Base-by-base conservation (phyloP, 1,140 invertebrate genomes). In the Trichoplusia ni region DNA sequence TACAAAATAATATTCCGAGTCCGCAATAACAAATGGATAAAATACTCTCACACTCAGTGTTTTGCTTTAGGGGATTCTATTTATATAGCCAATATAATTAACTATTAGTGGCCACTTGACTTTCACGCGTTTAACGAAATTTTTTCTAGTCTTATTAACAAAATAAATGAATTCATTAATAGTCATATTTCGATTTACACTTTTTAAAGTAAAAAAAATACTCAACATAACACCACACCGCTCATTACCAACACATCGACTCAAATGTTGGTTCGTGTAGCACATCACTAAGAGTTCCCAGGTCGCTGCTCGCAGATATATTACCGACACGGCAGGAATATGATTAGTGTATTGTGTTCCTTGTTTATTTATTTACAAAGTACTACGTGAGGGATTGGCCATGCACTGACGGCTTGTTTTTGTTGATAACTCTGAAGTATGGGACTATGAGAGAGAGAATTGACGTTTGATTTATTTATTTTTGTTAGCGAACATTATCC, bases 341-440 rank as follows among this genome's bases (percentile, higher is more conserved):
- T 47, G 44, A 47, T 47, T 47, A 47, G 44, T 47, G 25, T 47
- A 47, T 47, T 47, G 44, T 47, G 44, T 47, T 47, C 44, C 44
- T n/a, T 47, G 44, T 27, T 47, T 47, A 47, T 47, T 47, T 47
- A 47, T 47, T 29, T 47, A 47, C 44, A 47, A 47, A 47, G 23
- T 47, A 29, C 25, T 47, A 16, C 23, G 44, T 47, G 44, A 47
- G 29, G 42, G 44, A 47, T 47, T 47, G 44, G 13, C 11, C 5
- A 8, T 29, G 13, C 25, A 47, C 44, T 47, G 44, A 29, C 44
- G 11, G 40, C 29, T 25, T 47, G 44, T 29, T 47, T 29, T 29
- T 47, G 13, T 27, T 25, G 42, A 6, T 29, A 47, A 25, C 42
- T 2, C 8, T 16, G 44, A 47, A 47, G 18, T 47, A 29, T 29